Evolutionary conservation across 1,140 invertebrate genomes (phyloP), one percentile per base, ranked within the genome.

Genomic region (Akabosia matsudoensis): DNA sequence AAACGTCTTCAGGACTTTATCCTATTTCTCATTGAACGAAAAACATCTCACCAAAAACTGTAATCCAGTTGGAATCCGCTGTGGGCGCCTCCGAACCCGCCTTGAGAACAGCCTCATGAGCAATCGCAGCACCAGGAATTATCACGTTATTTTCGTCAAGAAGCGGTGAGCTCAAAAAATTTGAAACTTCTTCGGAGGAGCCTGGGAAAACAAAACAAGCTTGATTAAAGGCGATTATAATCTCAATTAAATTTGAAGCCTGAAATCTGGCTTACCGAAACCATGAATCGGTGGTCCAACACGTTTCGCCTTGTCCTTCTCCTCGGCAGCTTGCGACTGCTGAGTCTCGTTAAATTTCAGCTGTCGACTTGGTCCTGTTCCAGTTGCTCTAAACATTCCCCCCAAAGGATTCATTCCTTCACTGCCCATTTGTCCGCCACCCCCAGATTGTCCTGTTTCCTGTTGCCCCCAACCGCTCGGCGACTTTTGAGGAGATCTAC

Each of bases 401-500:
- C n/a, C n/a, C n/a, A n/a, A n/a, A n/a, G n/a, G n/a, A n/a, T n/a
- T n/a, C n/a, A n/a, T n/a, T n/a, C n/a, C n/a, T n/a, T n/a, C n/a
- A n/a, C n/a, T n/a, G n/a, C n/a, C n/a, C n/a, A n/a, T n/a, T 30
- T 67, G 24, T 67, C 22, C 28, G 24, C 61, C 22, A 67, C 61
- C 30, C 1, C 61, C 61, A 7, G 28, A 31, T 56, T 56, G 54
- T 10, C 10, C 22, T 61, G 3, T 22, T 22, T 30, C 61, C 31
- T 28, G 3, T 31, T 67, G 61, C 7, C 4, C 1, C 24, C 61
- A 28, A 24, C 24, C 28, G 10, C 2, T 67, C 10, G 24, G 61
- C n/a, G 61, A 31, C 28, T 67, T 67, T 30, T 67, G 61, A 67
- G 61, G 61, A 4, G 61, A 67, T 67, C 61, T 67, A 30, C 61